Evolutionary conservation across 2,888 invertebrate species (phyloP).

Genomic region (Ochropacha duplaris): DNA sequence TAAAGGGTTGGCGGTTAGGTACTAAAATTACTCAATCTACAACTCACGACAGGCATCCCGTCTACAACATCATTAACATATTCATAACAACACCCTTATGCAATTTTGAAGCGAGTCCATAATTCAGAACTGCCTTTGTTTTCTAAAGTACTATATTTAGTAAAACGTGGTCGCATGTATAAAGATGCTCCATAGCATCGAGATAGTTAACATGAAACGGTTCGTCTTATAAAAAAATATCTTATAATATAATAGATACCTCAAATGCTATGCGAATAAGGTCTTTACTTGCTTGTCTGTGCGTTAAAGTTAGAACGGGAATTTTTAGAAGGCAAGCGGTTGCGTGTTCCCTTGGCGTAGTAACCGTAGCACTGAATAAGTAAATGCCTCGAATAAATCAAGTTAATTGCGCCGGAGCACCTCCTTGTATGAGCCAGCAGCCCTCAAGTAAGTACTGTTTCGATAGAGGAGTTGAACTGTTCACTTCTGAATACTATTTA

Average conservation of each 20-base stretch:
- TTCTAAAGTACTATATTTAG: constrained; percentile 55
- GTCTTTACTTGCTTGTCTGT: constrained; percentile 26
- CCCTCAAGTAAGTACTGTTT: constrained; percentile 61
- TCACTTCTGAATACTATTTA: constrained; percentile 47
- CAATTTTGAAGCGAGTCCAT: constrained; percentile 50
- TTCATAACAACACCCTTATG: constrained; percentile 44
- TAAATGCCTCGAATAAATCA: constrained; percentile 81
- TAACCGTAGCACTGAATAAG: constrained; percentile 79
- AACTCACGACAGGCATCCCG: constrained; percentile 11
- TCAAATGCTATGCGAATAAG: constrained; percentile 21
- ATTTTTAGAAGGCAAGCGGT: constrained; percentile 46
- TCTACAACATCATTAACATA: constrained; percentile 48
- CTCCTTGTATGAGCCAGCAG: constrained; percentile 74
- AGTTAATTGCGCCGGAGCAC: constrained; percentile 80
- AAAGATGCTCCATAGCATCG: constrained; percentile 56
- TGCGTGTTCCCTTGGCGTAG: constrained; percentile 66
- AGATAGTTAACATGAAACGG: constrained; percentile 50
- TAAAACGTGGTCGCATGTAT: constrained; percentile 57
- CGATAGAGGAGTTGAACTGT: constrained; percentile 55
- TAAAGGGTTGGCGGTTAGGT: constrained; percentile 1
- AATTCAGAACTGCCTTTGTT: constrained; percentile 49
- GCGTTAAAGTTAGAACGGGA: constrained; percentile 31
- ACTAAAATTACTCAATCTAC: constrained; percentile 33
- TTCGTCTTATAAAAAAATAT: constrained; percentile 21
- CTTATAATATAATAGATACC: constrained; percentile 15